phyloP scores from a whole-genome alignment of 2,797 vertebrate genomes.

The Furcifer pardalis region DNA sequence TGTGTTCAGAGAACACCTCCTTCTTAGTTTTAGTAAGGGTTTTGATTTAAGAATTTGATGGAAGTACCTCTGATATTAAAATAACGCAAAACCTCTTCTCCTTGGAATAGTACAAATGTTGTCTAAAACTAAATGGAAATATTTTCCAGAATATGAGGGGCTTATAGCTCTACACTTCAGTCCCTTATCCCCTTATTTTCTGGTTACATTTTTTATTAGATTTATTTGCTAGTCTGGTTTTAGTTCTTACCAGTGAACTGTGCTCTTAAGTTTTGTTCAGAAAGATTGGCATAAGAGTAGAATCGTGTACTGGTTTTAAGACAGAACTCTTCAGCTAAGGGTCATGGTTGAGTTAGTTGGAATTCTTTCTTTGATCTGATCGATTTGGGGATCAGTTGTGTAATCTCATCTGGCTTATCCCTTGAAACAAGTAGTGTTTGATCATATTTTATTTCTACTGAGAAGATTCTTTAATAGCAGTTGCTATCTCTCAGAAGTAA shows the following conservation, averaged over 20 bases:
- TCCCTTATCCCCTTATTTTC: not conserved
- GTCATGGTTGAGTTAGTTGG: not conserved
- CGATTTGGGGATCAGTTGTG: not conserved
- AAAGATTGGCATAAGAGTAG: not conserved
- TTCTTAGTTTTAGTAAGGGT: not conserved
- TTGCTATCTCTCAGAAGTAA: constrained; percentile 24
- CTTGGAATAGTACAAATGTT: not conserved
- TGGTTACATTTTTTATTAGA: not conserved
- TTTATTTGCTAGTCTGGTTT: not conserved
- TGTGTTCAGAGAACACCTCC: not conserved
- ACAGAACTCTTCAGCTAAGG: constrained; percentile 14
- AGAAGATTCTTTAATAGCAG: constrained; percentile 2
- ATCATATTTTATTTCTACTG: constrained; percentile 34
- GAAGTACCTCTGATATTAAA: not conserved
- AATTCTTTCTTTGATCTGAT: not conserved
- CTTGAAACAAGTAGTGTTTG: not conserved
- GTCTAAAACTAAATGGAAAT: not conserved
- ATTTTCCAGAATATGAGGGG: not conserved
- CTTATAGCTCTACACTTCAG: not conserved
- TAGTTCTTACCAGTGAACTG: not conserved
- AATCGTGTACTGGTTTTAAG: constrained; percentile 31
- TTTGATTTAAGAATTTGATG: not conserved
- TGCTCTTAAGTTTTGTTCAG: not conserved
- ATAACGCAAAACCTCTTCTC: not conserved
- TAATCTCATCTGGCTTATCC: not conserved